Conservation (phyloP, 1,140 invertebrate genomes). For the Drosophila miranda region DNA sequence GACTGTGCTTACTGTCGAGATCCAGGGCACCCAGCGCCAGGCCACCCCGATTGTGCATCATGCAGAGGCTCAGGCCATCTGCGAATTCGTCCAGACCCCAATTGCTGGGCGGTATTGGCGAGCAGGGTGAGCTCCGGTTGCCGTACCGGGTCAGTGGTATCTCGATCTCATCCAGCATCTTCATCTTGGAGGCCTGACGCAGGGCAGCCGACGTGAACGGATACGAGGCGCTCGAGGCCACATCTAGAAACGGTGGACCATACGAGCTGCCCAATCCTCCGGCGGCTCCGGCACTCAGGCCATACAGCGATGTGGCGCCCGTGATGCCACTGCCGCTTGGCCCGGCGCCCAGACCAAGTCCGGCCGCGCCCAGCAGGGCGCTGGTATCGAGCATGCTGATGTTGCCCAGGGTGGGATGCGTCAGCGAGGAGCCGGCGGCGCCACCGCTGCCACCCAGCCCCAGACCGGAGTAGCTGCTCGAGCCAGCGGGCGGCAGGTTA, state of each 20-base stretch:
- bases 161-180: slow-evolving; percentile 87
- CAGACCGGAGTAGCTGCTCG: slow-evolving; percentile 76
- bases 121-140: slow-evolving; percentile 86
- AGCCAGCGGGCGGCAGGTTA: slow-evolving; percentile 82
- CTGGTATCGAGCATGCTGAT: slow-evolving; percentile 74
- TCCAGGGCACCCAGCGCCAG: slow-evolving; percentile 84
- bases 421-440: slow-evolving; percentile 68
- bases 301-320: slow-evolving; percentile 70
- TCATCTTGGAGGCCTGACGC: slow-evolving; percentile 84
- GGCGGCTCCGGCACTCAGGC: slow-evolving; percentile 54
- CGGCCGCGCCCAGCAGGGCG: slow-evolving; percentile 53
- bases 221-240: slow-evolving; percentile 82
- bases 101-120: slow-evolving; percentile 84
- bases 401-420: slow-evolving; percentile 74
- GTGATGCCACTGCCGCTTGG: slow-evolving; percentile 59
- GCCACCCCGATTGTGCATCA: slow-evolving; percentile 84
- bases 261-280: slow-evolving; percentile 67
- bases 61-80: slow-evolving; percentile 84
- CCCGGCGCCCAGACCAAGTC: slow-evolving; percentile 48
- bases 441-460: slow-evolving; percentile 59
- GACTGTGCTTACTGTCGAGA: slow-evolving; percentile 83
- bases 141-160: slow-evolving; percentile 85
- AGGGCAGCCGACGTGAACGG: slow-evolving; percentile 86
- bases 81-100: slow-evolving; percentile 86
- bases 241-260: slow-evolving; percentile 72